Base-by-base conservation (phyloP, 2,113 vertebrate genomes). In the Phocoena phocoena region DNA sequence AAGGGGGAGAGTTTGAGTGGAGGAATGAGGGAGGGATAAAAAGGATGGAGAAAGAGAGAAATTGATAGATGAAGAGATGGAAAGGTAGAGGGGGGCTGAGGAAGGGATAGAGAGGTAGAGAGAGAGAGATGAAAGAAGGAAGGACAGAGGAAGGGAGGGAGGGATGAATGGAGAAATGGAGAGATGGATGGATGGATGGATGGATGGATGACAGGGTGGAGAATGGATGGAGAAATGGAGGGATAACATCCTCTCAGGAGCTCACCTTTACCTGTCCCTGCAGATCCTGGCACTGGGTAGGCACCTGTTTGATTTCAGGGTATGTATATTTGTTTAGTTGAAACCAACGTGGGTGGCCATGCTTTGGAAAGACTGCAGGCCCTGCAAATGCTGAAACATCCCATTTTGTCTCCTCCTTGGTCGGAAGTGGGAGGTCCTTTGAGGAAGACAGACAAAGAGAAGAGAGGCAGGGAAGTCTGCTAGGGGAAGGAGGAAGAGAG, bases 381-480 rank as follows among this genome's bases (percentile, higher is more conserved):
- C 33, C 26, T 31, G 65, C 21, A 23, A 76, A 70, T 11, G 68
- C 58, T 18, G 3, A 26, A 82, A 36, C 77, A 6, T 18, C 23
- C 79, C 6, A 3, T 60, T 23, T 68, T 15, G 4, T 25, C 26
- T 68, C 31, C 41, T 76, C n/a, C 73, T 63, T 47, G 63, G 55
- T 41, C 17, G 12, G 76, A 80, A 74, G 71, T 11, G 8, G 88
- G 80, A 74, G 58, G 65, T 53, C 58, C 26, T 80, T 67, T 26
- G 23, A 60, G 28, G 63, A 92, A 47, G 79, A 87, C 90, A 47
- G 79, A 87, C 90, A 93, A 86, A 91, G 68, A 58, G 73, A n/a
- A 25, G 65, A 79, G 55, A 50, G 67, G 15, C 76, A 44, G 80
- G 38, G 36, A 9, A 17, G 33, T 50, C 62, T 68, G 44, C 50